A percentile compares a stretch with the other conserved stretches of the same genome.
phyloP scores from a whole-genome alignment of 2,113 vertebrate genomes.

The Solea solea region DNA sequence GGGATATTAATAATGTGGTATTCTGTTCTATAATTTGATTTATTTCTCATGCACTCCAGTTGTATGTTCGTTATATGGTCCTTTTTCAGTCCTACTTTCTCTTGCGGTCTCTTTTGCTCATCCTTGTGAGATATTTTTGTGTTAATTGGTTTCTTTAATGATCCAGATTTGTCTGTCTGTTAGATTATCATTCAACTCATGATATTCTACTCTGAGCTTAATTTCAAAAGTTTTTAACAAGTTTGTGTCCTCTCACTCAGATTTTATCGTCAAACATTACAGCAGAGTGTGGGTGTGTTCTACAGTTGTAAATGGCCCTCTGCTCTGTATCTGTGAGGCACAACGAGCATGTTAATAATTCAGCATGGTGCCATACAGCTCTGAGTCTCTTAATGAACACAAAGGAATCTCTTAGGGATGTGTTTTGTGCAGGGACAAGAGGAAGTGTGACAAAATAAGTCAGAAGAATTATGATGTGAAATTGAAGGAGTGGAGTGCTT shows the following conservation, averaged over 20 bases:
- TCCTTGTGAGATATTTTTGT: neutral
- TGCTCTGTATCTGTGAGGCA: constrained; percentile 57
- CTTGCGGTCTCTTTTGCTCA: neutral
- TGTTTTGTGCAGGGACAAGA: constrained; percentile 44
- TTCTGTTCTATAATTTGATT: no score
- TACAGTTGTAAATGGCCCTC: constrained; percentile 47
- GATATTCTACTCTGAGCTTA: neutral
- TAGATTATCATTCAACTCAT: neutral
- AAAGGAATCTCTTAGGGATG: constrained; percentile 57
- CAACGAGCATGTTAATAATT: constrained; percentile 73
- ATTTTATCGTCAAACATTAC: constrained; percentile 15
- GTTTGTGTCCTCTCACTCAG: constrained; percentile 21
- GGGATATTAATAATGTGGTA: no score
- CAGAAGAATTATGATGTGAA: constrained; percentile 1
- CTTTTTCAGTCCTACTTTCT: neutral
- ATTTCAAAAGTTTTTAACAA: constrained; percentile 7
- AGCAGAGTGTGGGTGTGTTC: constrained; percentile 27
- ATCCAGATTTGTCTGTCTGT: neutral
- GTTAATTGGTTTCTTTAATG: neutral
- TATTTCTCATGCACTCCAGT: no score
- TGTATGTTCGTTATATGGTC: no score
- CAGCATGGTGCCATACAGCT: constrained; percentile 64
- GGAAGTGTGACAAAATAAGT: constrained; percentile 25
- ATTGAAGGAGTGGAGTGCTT: neutral
- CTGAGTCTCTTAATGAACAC: constrained; percentile 65